Conservation (phyloP, 2,888 invertebrate genomes). For the Pedicia rivosa region DNA sequence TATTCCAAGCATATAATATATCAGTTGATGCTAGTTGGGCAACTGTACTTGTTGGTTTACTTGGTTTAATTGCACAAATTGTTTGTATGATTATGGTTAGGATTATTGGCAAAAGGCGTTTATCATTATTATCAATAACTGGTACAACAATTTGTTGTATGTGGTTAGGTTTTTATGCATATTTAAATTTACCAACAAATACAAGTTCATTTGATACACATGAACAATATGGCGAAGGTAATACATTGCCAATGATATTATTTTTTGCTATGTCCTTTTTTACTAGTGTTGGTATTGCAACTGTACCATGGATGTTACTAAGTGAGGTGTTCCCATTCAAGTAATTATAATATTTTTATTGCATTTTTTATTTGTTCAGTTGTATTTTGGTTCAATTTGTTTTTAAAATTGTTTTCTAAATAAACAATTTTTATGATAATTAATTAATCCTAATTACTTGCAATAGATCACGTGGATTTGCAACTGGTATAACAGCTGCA, state of each 20-base stretch:
- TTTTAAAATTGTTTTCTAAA: background rate
- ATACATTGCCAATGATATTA: slow-evolving; percentile 21
- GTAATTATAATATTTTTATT: slow-evolving; percentile 23
- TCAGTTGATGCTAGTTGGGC: slow-evolving; percentile 29
- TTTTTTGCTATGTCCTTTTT: slow-evolving; percentile 12
- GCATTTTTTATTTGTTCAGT: background rate
- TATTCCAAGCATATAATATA: slow-evolving; percentile 29
- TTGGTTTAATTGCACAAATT: slow-evolving; percentile 31
- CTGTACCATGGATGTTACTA: slow-evolving; percentile 38
- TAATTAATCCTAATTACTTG: background rate
- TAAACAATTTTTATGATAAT: background rate
- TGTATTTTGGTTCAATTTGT: slow-evolving; percentile 1
- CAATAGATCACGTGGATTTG: slow-evolving; percentile 12
- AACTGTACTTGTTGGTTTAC: slow-evolving; percentile 36
- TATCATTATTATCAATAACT: slow-evolving; percentile 31
- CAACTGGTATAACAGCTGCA: slow-evolving; percentile 31
- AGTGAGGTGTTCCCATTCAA: slow-evolving; percentile 42
- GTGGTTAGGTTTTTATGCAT: slow-evolving; percentile 31
- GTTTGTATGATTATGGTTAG: slow-evolving; percentile 31
- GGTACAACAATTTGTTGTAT: slow-evolving; percentile 29
- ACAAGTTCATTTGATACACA: slow-evolving; percentile 31
- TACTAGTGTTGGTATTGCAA: slow-evolving; percentile 21
- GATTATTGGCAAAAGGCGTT: slow-evolving; percentile 33
- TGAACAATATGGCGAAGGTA: slow-evolving; percentile 1
- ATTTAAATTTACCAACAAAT: slow-evolving; percentile 21